These are phyloP conservation scores for Meteorus sp. DNA, from an alignment of 1,140 invertebrate species.

Conservation along the genomic window DNA sequence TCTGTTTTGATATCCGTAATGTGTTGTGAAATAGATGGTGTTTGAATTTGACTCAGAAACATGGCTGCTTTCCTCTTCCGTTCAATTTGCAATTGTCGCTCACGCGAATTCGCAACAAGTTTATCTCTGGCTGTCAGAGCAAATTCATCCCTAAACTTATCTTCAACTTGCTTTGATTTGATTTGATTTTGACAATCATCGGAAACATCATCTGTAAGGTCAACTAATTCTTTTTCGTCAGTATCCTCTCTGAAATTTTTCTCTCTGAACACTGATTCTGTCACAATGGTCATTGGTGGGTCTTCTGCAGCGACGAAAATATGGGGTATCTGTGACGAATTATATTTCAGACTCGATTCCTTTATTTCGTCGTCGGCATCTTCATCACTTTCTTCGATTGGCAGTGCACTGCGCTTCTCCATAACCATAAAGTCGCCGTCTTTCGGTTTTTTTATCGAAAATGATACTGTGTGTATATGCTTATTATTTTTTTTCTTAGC, in stretches of 20 bases:
- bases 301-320: no score
- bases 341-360: slow-evolving; percentile 39
- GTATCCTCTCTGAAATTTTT: slow-evolving; percentile 15
- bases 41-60: slow-evolving; percentile 66
- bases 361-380: slow-evolving; percentile 62
- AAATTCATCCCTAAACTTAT: slow-evolving; percentile 67
- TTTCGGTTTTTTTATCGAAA: slow-evolving; percentile 81
- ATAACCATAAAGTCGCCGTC: slow-evolving; percentile 68
- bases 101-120: slow-evolving; percentile 60
- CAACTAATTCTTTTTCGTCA: slow-evolving; percentile 56
- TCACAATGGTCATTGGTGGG: no score
- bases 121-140: slow-evolving; percentile 66
- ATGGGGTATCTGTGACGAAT: no score
- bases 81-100: slow-evolving; percentile 72
- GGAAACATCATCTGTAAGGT: slow-evolving; percentile 59
- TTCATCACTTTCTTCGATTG: slow-evolving; percentile 74
- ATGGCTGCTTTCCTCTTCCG: slow-evolving; percentile 69
- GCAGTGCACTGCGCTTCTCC: slow-evolving; percentile 68
- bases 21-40: slow-evolving; percentile 34
- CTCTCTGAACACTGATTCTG: no score
- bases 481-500: slow-evolving; percentile 52
- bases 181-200: slow-evolving; percentile 53
- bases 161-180: slow-evolving; percentile 58
- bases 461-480: slow-evolving; percentile 68
- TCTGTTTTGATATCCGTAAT: slow-evolving; percentile 27